These are phyloP conservation scores for Anguilla rostrata DNA, from an alignment of 2,113 vertebrate genomes.

Conservation along the genomic window DNA sequence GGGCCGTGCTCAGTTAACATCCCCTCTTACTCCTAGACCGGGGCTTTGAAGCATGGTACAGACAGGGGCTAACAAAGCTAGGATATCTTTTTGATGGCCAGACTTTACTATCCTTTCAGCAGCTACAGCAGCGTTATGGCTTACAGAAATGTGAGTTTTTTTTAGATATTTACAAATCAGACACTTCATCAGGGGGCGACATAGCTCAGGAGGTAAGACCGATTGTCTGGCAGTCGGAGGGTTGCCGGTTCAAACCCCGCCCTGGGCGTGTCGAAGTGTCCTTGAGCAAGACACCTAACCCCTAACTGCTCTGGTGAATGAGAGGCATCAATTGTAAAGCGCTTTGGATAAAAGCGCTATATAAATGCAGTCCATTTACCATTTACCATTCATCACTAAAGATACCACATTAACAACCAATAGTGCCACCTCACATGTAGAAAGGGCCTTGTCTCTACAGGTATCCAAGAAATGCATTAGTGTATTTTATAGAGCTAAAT, in stretches of 20 bases:
- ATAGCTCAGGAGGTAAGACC: no score
- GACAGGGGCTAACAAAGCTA: slow-evolving; percentile 19
- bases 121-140: slow-evolving; percentile 20
- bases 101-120: slow-evolving; percentile 20
- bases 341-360: no score
- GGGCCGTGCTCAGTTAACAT: slow-evolving; percentile 14
- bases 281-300: no score
- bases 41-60: slow-evolving; percentile 13
- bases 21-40: slow-evolving; percentile 14
- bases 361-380: no score
- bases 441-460: slow-evolving; percentile 18
- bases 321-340: no score
- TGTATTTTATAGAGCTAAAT: slow-evolving; percentile 12
- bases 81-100: slow-evolving; percentile 25
- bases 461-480: not conserved
- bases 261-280: no score
- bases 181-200: no score
- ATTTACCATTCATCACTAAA: slow-evolving; percentile 19
- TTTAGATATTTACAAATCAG: slow-evolving; percentile 26
- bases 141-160: slow-evolving; percentile 11
- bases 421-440: not conserved
- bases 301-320: no score
- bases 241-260: no score
- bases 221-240: no score
- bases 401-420: not conserved